Evolutionary conservation across 2,888 invertebrate genomes (phyloP).

Genomic region (Andrena chrysosceles): DNA sequence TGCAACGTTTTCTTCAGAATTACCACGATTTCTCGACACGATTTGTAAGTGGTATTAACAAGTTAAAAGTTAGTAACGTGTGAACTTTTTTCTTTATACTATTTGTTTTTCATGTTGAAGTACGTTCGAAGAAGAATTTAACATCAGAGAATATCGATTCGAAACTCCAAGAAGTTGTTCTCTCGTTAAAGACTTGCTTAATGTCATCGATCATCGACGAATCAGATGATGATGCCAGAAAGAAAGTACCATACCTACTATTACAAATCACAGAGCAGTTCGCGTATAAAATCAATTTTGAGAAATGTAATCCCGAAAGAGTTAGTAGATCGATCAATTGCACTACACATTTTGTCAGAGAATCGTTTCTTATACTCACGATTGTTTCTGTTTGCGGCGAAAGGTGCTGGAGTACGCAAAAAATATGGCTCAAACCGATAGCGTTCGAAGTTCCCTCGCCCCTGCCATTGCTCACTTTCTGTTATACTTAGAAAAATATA

Average conservation of each 20-base stretch:
- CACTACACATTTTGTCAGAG: neutral
- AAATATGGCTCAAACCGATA: conserved; percentile 66
- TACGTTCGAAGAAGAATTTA: conserved; percentile 22
- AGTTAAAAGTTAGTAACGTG: neutral
- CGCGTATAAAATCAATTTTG: conserved; percentile 75
- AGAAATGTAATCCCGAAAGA: conserved; percentile 30
- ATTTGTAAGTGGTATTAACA: conserved; percentile 81
- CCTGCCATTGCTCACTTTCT: conserved; percentile 75
- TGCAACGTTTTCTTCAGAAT: conserved; percentile 79
- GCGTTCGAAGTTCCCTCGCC: conserved; percentile 67
- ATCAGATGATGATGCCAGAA: conserved; percentile 66
- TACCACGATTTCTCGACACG: conserved; percentile 83
- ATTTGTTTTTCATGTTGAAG: neutral
- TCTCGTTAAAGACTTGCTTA: conserved; percentile 70
- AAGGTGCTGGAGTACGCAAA: conserved; percentile 75
- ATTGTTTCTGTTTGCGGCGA: neutral
- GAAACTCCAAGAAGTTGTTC: conserved; percentile 70
- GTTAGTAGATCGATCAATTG: conserved; percentile 18
- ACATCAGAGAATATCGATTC: conserved; percentile 46
- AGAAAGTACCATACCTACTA: conserved; percentile 75
- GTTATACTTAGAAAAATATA: conserved; percentile 77
- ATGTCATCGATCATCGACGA: conserved; percentile 70
- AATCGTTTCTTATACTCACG: neutral
- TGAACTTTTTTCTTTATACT: neutral
- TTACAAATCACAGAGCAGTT: conserved; percentile 78